phyloP scores from a whole-genome alignment of 2,888 invertebrate species.

The Microplitis deprimator region DNA sequence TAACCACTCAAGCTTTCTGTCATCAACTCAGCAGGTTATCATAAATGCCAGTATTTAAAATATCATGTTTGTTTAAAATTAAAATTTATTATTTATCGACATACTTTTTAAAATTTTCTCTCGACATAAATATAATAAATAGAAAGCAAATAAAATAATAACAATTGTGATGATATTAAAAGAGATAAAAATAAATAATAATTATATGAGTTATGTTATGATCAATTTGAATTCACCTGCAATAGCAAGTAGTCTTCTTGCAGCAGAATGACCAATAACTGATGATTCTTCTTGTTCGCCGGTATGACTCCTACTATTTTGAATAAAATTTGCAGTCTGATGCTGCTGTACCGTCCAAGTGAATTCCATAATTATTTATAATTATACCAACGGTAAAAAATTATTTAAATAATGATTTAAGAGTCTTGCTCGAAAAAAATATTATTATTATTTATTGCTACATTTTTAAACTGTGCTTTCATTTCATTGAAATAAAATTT shows the following conservation, averaged over 20 bases:
- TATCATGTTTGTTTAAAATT: not conserved
- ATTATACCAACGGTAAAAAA: not conserved
- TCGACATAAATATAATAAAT: not conserved
- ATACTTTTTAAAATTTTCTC: not conserved
- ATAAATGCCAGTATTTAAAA: not conserved
- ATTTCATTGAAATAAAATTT: not conserved
- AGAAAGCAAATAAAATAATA: not conserved
- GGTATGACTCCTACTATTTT: conserved; percentile 52
- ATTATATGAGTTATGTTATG: not conserved
- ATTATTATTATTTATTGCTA: not conserved
- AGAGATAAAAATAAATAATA: not conserved
- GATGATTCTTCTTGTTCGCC: conserved; percentile 54
- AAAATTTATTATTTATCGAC: not conserved
- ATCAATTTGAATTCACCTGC: conserved; percentile 54
- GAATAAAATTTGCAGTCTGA: conserved; percentile 52
- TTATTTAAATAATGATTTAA: not conserved
- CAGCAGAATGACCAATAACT: conserved; percentile 54
- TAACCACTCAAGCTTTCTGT: not conserved
- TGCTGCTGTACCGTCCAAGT: conserved; percentile 63
- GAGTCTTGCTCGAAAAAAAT: conserved; percentile 8
- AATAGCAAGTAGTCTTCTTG: conserved; percentile 57
- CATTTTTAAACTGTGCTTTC: conserved; percentile 5
- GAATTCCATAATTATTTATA: conserved; percentile 57
- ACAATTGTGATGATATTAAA: not conserved
- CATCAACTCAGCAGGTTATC: not conserved